Conservation (phyloP, 2,113 vertebrate genomes). For the cattle (Bos taurus) region DNA sequence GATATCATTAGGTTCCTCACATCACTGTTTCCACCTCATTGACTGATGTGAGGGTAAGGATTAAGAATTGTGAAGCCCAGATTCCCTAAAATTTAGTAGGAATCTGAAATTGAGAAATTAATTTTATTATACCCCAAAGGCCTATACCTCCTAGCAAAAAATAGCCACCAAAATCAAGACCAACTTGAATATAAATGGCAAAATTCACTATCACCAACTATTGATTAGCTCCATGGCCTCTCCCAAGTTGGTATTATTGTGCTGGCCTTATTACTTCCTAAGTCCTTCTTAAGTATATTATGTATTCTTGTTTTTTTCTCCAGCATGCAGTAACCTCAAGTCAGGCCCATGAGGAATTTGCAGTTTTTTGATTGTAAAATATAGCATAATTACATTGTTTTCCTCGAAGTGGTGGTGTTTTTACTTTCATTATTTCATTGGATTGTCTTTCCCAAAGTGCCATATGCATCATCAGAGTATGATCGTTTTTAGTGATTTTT, state of each 20-base stretch:
- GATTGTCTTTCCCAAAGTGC: slow-evolving; percentile 13
- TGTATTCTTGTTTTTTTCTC: neutral
- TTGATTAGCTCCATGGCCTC: neutral
- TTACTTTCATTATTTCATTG: neutral
- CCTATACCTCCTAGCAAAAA: neutral
- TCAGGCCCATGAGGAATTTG: neutral
- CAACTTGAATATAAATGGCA: neutral
- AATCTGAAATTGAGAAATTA: neutral
- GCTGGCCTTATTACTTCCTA: neutral
- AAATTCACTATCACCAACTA: neutral
- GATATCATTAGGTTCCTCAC: neutral
- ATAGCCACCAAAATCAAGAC: neutral
- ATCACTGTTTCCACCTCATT: neutral
- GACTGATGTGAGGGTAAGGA: neutral
- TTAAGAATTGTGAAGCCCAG: neutral
- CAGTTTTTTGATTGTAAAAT: neutral
- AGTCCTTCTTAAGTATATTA: neutral
- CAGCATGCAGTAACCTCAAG: neutral
- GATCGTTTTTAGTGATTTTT: neutral
- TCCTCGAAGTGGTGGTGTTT: neutral
- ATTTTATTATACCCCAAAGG: neutral
- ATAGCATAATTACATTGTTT: neutral
- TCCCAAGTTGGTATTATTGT: neutral
- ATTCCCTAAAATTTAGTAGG: neutral
- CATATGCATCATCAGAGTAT: neutral